phyloP scores from a whole-genome alignment of 2,113 vertebrate genomes.

The Cettia cetti region DNA sequence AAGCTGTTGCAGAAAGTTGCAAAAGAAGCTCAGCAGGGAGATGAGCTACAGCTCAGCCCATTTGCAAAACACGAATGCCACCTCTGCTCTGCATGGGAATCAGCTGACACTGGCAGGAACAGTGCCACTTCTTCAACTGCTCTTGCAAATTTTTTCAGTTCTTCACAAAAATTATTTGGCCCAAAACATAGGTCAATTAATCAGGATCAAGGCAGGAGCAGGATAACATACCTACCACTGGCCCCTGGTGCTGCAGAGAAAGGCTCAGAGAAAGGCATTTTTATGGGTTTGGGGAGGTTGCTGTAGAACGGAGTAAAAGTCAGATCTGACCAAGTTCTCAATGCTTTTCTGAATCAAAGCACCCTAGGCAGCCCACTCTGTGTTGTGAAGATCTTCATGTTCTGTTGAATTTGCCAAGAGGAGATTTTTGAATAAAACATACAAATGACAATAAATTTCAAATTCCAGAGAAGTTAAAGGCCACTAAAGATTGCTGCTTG shows the following conservation, averaged over 20 bases:
- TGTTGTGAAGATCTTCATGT: not conserved
- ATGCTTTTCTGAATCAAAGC: not conserved
- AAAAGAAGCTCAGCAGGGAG: not conserved
- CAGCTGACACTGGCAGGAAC: not conserved
- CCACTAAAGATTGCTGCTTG: not conserved
- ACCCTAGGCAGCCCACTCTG: not conserved
- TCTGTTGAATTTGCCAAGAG: not conserved
- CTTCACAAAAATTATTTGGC: not conserved
- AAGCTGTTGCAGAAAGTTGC: slow-evolving; percentile 35
- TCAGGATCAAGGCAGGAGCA: not conserved
- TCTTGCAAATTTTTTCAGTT: not conserved
- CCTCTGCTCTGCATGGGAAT: not conserved
- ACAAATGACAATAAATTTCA: not conserved
- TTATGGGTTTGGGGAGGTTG: not conserved
- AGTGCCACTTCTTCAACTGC: not conserved
- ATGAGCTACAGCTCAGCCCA: not conserved
- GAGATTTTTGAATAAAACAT: not conserved
- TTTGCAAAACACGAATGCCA: not conserved
- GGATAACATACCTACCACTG: not conserved
- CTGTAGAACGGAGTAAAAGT: not conserved
- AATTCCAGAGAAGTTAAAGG: not conserved
- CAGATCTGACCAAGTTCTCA: not conserved
- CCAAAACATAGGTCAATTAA: not conserved
- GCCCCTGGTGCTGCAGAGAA: not conserved
- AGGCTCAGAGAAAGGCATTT: not conserved